phyloP scores from a whole-genome alignment of 1,140 invertebrate species.

The Achroia grisella region DNA sequence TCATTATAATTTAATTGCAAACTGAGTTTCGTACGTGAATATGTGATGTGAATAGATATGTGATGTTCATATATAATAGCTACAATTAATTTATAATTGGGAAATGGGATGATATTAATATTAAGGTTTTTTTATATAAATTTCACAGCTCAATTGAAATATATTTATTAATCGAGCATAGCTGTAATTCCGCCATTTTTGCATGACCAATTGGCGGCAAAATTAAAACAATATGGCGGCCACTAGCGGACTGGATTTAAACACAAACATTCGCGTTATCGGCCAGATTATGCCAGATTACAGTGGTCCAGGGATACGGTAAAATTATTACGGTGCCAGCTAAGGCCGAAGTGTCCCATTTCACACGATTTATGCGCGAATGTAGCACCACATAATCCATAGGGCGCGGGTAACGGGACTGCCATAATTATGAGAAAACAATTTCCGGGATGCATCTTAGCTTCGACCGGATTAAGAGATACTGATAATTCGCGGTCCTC shows the following conservation, averaged over 20 bases:
- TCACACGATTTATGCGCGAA: constrained; percentile 65
- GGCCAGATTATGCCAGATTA: constrained; percentile 69
- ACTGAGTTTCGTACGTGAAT: no score
- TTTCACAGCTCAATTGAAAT: no score
- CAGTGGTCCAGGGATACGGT: constrained; percentile 47
- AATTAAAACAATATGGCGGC: constrained; percentile 44
- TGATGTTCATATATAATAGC: no score
- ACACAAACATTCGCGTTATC: constrained; percentile 62
- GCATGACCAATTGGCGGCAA: constrained; percentile 47
- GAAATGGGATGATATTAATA: no score
- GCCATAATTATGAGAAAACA: constrained; percentile 71
- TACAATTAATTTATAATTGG: no score
- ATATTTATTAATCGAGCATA: no score
- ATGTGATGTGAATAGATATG: no score
- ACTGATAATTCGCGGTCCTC: constrained; percentile 2
- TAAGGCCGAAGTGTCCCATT: constrained; percentile 67
- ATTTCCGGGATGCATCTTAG: constrained; percentile 64
- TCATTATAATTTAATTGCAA: no score
- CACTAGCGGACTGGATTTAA: constrained; percentile 50
- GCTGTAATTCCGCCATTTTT: constrained; percentile 42
- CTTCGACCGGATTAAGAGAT: constrained; percentile 42
- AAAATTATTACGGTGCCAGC: constrained; percentile 66
- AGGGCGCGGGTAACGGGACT: constrained; percentile 31
- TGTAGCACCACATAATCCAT: constrained; percentile 55
- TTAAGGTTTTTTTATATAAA: no score